phyloP scores from a whole-genome alignment of 35 echinoderm and acorn worm genomes.

The Hemicentrotus pulcherrimus region DNA sequence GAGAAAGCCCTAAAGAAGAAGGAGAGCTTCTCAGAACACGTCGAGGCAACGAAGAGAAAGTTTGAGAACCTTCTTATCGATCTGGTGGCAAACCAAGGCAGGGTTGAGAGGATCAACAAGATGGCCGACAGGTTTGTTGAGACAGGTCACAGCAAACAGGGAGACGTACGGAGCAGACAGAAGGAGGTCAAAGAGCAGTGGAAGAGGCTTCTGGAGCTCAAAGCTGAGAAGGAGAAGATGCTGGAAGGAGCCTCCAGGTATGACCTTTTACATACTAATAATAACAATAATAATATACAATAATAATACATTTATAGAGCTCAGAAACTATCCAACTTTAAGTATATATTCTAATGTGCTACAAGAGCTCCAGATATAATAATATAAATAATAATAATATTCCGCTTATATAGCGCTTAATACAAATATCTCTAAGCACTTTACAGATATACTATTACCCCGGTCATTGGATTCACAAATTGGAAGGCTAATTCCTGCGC shows the following conservation, averaged over 20 bases:
- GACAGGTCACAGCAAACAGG: slow-evolving; percentile 93
- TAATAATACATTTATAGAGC: no score
- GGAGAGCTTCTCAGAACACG: slow-evolving; percentile 84
- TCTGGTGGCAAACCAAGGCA: slow-evolving; percentile 75
- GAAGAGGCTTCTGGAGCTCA: slow-evolving; percentile 77
- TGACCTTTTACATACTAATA: no score
- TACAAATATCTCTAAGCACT: no score
- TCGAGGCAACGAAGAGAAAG: slow-evolving; percentile 75
- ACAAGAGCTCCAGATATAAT: no score
- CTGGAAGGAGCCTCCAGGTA: slow-evolving; percentile 96
- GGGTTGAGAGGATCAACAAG: slow-evolving; percentile 89
- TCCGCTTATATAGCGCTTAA: no score
- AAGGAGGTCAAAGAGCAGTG: slow-evolving; percentile 88
- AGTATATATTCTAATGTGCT: no score
- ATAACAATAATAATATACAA: no score
- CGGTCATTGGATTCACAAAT: no score
- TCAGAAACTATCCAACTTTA: no score
- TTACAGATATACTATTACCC: no score
- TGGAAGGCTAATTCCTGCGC: slow-evolving; percentile 40
- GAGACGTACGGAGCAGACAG: slow-evolving; percentile 77
- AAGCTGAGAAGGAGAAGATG: slow-evolving; percentile 88
- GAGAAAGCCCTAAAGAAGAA: slow-evolving; percentile 84
- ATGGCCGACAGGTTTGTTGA: slow-evolving; percentile 95
- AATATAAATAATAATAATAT: no score
- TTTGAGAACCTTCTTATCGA: slow-evolving; percentile 97